Conservation (phyloP, 2,113 vertebrate species). For the Albula glossodonta region DNA sequence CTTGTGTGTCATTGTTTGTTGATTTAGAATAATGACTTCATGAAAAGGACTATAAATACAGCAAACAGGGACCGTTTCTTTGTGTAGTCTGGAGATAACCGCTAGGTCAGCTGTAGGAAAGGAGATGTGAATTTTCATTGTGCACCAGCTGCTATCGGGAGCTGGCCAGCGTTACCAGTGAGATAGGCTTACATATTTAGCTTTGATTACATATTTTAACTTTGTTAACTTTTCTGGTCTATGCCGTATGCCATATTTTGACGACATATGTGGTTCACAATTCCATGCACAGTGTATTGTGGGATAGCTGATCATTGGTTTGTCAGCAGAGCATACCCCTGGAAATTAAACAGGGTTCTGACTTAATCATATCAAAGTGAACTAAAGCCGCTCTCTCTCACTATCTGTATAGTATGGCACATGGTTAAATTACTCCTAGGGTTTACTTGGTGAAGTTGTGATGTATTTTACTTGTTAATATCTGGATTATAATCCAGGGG, state of each 20-base stretch:
- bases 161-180: neutral
- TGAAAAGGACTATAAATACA: neutral
- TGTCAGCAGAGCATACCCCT: too few relatives aligned
- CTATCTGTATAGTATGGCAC: too few relatives aligned
- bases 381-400: too few relatives aligned
- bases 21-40: neutral
- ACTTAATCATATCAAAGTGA: too few relatives aligned
- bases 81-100: neutral
- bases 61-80: neutral
- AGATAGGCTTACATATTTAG: neutral
- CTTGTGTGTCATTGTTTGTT: neutral
- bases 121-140: neutral
- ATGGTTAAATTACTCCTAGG: neutral
- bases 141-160: neutral
- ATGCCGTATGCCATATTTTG: too few relatives aligned
- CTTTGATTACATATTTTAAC: neutral
- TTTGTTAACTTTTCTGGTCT: too few relatives aligned
- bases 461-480: too few relatives aligned
- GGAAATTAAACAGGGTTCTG: too few relatives aligned
- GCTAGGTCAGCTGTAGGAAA: neutral
- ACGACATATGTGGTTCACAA: too few relatives aligned
- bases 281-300: too few relatives aligned
- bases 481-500: too few relatives aligned
- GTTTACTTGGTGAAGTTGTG: neutral
- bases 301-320: too few relatives aligned